phyloP scores from a whole-genome alignment of 2,797 vertebrate genomes.

The Phylloscopus collybita region DNA sequence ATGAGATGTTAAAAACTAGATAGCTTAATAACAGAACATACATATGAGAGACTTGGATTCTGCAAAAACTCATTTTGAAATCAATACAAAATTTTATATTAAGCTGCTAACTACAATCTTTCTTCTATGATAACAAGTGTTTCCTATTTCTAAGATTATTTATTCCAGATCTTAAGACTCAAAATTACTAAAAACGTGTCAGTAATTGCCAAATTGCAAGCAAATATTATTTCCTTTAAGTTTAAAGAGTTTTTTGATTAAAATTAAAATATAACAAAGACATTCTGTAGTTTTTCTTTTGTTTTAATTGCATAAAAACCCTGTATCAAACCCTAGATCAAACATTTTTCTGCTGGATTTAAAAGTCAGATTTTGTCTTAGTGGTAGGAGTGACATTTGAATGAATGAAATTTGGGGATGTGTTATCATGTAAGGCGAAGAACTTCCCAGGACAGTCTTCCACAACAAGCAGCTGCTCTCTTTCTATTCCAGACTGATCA shows the following conservation, averaged over 20 bases:
- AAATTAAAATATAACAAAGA: background rate
- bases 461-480: background rate
- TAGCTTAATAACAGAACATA: background rate
- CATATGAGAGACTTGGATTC: background rate
- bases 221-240: background rate
- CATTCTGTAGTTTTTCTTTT: background rate
- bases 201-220: background rate
- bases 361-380: background rate
- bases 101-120: background rate
- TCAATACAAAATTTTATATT: background rate
- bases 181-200: background rate
- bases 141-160: background rate
- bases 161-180: background rate
- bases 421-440: fast-evolving
- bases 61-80: background rate
- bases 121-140: background rate
- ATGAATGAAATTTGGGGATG: background rate
- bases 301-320: background rate
- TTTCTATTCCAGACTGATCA: constrained; percentile 56
- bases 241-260: background rate
- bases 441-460: background rate
- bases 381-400: background rate
- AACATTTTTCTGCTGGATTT: background rate
- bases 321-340: background rate
- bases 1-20: background rate